Base-by-base conservation (phyloP, 2,113 vertebrate genomes). In the Corythornis madagascariensis region DNA sequence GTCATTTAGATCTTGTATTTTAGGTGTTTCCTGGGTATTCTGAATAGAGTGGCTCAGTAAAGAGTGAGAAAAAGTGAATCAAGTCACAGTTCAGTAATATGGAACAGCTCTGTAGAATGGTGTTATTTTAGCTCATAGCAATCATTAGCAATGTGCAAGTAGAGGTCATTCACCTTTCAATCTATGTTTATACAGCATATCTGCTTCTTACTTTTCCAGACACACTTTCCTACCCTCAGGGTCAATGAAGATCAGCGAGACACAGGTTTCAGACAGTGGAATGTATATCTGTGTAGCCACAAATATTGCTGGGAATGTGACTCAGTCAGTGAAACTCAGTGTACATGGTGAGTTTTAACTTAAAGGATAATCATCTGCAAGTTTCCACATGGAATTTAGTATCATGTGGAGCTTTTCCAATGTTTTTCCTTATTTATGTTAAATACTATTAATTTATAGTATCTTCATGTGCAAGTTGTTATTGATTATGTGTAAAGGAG, bases 301-400 rank as follows among this genome's bases (percentile, higher is more conserved):
- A 86, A 99, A 99, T 96, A 99, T 99, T 93, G 99, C 99, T 60
- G 99, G 99, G 55, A 99, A 99, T 69, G 95, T 98, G 87, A 99
- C 98, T 89, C 98, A 98, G 69, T 95, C 96, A 11, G 93, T 99
- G 77, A 98, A 98, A 55, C 97, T 99, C 74, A 98, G 93, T 78
- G 98, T 99, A 74, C 93, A 98, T 28, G 99, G 99, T 99, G 97
- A 98, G 98, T 84, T 83, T 79, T 65, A 75, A 25, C 29, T 72
- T 33, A 35, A 78, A 61, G 33, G 21, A 60, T 67, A 71, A 70
- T 64, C 3, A 24, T 21, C 57, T 59, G 47, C 29, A 35, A 52
- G 20, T 70, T 80, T 84, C 57, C 10, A 11, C 4, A 0, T 87
- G 64, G 50, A 80, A 52, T 77, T 84, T 26, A 33, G 21, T 55